These are phyloP conservation scores for Chascanopsetta lugubris DNA, from an alignment of 2,113 vertebrate genomes.

Conservation along the genomic window DNA sequence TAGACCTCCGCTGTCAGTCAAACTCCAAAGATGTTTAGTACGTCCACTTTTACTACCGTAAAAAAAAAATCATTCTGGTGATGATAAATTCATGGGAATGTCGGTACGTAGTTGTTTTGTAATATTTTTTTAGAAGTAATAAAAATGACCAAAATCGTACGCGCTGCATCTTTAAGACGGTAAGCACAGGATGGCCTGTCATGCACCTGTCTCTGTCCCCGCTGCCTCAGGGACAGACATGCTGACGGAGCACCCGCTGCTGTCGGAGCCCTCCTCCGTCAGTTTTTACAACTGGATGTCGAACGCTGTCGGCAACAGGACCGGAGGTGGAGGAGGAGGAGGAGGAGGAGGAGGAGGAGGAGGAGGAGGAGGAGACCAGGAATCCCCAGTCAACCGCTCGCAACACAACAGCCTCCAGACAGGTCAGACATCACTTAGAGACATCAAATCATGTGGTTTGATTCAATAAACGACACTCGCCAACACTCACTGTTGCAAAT, in stretches of 20 bases:
- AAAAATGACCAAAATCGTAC: not conserved
- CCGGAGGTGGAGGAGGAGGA: too few species aligned
- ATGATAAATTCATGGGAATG: too few species aligned
- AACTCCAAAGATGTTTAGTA: too few species aligned
- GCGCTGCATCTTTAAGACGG: not conserved
- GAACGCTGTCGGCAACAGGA: constrained; percentile 93
- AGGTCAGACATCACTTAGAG: constrained; percentile 87
- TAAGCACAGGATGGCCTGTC: constrained; percentile 5
- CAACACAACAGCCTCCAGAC: constrained; percentile 93
- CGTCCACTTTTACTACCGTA: too few species aligned
- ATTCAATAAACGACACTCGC: not conserved
- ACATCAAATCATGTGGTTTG: too few species aligned
- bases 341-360: too few species aligned
- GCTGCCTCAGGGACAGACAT: constrained; percentile 86
- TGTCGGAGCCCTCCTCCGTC: constrained; percentile 94
- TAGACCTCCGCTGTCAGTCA: too few species aligned
- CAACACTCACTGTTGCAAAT: not conserved
- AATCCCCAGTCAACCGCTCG: constrained; percentile 87
- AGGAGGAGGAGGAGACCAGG: constrained; percentile 86
- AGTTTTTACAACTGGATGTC: constrained; percentile 99
- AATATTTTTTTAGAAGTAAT: too few species aligned
- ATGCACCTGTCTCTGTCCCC: not conserved
- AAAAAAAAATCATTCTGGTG: too few species aligned
- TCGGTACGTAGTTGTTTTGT: too few species aligned
- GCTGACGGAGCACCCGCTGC: constrained; percentile 93